phyloP scores from a whole-genome alignment of 2,888 invertebrate genomes.

The Cerastis leucographa region DNA sequence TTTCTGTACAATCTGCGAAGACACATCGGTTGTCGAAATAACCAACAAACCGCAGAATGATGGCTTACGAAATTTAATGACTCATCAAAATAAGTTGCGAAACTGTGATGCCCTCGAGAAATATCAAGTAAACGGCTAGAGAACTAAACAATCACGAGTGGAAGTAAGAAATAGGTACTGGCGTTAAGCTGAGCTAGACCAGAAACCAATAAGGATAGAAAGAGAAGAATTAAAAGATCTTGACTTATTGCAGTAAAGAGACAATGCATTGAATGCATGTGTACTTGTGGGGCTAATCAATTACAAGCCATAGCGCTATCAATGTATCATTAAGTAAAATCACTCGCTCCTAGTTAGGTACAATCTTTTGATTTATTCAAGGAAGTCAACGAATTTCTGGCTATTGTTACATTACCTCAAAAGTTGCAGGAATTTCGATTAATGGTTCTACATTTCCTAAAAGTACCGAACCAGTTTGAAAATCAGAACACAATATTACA shows the following conservation, averaged over 20 bases:
- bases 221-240: background rate
- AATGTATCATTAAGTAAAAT: background rate
- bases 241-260: background rate
- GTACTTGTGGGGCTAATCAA: background rate
- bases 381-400: background rate
- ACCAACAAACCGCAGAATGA: conserved; percentile 72
- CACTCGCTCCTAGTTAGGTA: background rate
- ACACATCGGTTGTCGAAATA: conserved; percentile 69
- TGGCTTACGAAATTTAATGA: conserved; percentile 74
- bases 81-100: conserved; percentile 73
- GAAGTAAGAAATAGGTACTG: background rate
- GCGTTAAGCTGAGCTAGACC: background rate
- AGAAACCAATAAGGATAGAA: background rate
- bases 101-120: conserved; percentile 65
- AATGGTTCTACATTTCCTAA: conserved; percentile 23
- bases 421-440: conserved; percentile 11
- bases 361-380: background rate
- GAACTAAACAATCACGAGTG: conserved; percentile 5
- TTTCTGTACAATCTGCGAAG: conserved; percentile 52
- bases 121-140: conserved; percentile 34
- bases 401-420: conserved; percentile 1
- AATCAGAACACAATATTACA: background rate
- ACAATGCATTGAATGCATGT: background rate
- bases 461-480: conserved; percentile 1
- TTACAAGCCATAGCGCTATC: background rate